Percentiles rank a stretch among this genome's conserved stretches.
phyloP scores from a whole-genome alignment of 2,113 vertebrate genomes.

The Antidorcas marsupialis region DNA sequence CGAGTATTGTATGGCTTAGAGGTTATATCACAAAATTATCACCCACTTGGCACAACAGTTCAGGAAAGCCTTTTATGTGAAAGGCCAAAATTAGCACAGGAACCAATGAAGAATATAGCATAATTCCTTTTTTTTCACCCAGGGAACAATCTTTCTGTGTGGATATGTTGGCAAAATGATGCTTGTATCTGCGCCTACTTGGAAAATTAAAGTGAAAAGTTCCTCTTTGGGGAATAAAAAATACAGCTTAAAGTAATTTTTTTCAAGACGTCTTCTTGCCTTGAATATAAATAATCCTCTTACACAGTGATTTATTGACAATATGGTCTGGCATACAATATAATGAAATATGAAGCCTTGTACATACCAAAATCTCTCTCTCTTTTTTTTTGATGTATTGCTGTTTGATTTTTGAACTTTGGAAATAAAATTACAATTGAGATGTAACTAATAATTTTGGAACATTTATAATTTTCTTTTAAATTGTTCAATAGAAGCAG shows the following conservation, averaged over 20 bases:
- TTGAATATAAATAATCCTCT: neutral
- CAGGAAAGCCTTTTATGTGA: slow-evolving; percentile 14
- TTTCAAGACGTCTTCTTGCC: neutral
- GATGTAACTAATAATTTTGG: neutral
- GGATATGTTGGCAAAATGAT: slow-evolving; percentile 6
- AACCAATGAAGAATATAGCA: neutral
- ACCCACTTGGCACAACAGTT: slow-evolving; percentile 28
- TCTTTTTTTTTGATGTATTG: neutral
- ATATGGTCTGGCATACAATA: neutral
- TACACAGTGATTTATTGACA: neutral
- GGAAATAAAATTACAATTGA: neutral
- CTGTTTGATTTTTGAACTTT: neutral
- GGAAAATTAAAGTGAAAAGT: slow-evolving; percentile 19
- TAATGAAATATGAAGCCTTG: neutral
- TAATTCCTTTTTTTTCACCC: neutral
- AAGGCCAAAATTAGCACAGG: slow-evolving; percentile 63
- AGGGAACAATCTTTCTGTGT: slow-evolving; percentile 25
- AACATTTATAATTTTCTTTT: neutral
- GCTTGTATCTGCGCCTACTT: neutral
- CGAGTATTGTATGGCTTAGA: slow-evolving; percentile 24
- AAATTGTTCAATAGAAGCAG: neutral
- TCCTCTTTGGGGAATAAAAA: slow-evolving; percentile 41
- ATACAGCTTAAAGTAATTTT: neutral
- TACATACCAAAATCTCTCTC: neutral
- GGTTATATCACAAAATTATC: slow-evolving; percentile 25